Percentiles rank a stretch among this genome's conserved stretches.
Conservation (phyloP, 2,888 invertebrate genomes). For the Epinotia brunnichana region DNA sequence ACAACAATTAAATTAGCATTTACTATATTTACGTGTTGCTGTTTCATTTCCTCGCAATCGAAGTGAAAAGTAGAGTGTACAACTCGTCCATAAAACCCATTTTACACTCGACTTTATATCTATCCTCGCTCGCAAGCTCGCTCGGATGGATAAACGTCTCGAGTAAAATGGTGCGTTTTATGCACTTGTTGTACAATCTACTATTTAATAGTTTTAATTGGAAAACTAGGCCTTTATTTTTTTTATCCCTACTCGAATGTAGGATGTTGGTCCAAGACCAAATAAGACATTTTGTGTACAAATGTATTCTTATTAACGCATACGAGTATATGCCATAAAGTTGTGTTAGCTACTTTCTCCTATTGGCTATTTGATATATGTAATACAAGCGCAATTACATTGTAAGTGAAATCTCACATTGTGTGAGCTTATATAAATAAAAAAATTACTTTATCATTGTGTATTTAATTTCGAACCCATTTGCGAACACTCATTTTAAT, state of each 20-base stretch:
- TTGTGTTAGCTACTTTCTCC: conserved; percentile 2
- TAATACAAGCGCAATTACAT: conserved; percentile 20
- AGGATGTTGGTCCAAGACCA: background rate
- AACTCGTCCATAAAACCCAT: too few relatives aligned
- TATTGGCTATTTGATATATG: background rate
- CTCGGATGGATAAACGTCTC: too few relatives aligned
- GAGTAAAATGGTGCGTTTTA: too few relatives aligned
- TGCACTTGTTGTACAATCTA: too few relatives aligned
- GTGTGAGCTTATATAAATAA: conserved; percentile 41
- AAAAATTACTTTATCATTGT: conserved; percentile 29
- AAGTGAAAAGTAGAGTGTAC: too few relatives aligned
- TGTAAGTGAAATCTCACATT: conserved; percentile 34
- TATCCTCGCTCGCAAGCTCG: too few relatives aligned
- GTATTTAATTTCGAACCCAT: conserved; percentile 3
- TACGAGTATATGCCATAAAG: conserved; percentile 2
- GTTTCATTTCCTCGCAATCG: too few relatives aligned
- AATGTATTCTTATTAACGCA: background rate
- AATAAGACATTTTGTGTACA: background rate
- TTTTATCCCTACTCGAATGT: background rate
- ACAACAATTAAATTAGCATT: too few relatives aligned
- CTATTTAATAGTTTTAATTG: too few relatives aligned
- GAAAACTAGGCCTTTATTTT: too few relatives aligned
- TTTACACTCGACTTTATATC: too few relatives aligned
- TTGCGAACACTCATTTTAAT: background rate
- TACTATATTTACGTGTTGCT: too few relatives aligned